Conservation (phyloP, 2,113 vertebrate genomes). For the Epinephelus fuscoguttatus region DNA sequence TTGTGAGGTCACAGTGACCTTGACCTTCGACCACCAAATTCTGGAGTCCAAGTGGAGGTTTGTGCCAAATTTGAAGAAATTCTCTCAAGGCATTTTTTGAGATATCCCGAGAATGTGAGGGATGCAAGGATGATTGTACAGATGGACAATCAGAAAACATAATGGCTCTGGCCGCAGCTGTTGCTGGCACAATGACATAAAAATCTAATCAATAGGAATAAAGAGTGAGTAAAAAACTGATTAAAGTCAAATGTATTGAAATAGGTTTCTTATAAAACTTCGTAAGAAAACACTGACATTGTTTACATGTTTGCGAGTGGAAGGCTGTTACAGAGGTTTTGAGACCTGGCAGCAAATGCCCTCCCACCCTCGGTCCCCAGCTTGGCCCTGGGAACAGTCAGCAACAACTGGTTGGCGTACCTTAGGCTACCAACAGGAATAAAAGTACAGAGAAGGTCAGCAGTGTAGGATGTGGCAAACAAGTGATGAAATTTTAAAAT, state of each 20-base stretch:
- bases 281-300: neutral
- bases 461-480: neutral
- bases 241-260: neutral
- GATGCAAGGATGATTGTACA: too few species aligned
- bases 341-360: neutral
- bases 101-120: too few species aligned
- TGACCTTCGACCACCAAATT: too few species aligned
- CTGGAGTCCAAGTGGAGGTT: too few species aligned
- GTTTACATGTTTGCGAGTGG: neutral
- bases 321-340: neutral
- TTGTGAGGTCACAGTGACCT: too few species aligned
- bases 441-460: constrained; percentile 15
- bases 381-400: neutral
- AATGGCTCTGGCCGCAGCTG: too few species aligned
- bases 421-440: neutral
- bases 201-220: neutral
- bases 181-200: too few species aligned
- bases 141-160: too few species aligned
- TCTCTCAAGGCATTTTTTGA: too few species aligned
- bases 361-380: neutral
- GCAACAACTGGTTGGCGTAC: neutral
- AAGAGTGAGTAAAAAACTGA: neutral
- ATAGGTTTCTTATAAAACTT: neutral
- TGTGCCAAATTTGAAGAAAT: too few species aligned
- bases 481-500: neutral